Conservation (phyloP, 2,113 vertebrate species). For the Centropus bengalensis region DNA sequence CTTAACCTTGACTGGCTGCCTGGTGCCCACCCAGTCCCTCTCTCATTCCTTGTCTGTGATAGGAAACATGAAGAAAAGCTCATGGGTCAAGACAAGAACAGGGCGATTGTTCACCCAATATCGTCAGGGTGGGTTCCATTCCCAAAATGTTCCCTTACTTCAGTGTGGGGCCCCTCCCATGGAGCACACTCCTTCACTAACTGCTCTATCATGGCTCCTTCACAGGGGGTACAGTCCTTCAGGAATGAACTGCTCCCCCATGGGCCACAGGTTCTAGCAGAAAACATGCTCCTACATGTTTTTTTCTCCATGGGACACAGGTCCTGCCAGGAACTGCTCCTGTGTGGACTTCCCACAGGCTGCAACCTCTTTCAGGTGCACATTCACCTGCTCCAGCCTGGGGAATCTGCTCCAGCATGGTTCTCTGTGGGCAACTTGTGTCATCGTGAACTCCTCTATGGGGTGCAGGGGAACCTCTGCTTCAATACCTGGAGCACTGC, state of each 20-base stretch:
- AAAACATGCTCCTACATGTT: neutral
- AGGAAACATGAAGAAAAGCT: neutral
- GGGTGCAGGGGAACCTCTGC: neutral
- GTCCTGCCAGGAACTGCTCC: neutral
- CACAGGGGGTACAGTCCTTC: neutral
- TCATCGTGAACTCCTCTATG: neutral
- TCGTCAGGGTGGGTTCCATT: no score
- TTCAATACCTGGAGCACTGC: neutral
- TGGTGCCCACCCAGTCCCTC: neutral
- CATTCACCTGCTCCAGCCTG: rapidly evolving
- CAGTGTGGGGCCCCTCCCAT: rapidly evolving
- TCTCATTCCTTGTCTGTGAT: neutral
- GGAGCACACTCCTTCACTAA: neutral
- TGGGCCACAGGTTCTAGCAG: neutral
- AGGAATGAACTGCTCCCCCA: neutral
- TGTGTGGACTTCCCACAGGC: neutral
- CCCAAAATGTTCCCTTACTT: neutral
- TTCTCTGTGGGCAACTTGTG: neutral
- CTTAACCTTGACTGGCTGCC: neutral
- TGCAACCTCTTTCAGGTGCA: neutral
- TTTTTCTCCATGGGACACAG: neutral
- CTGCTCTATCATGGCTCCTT: neutral
- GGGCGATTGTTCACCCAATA: neutral
- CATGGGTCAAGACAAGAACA: rapidly evolving
- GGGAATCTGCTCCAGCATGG: neutral